Evolutionary conservation across 2,888 invertebrate species (phyloP).

Genomic region (Chamaedrilus cognettii): DNA sequence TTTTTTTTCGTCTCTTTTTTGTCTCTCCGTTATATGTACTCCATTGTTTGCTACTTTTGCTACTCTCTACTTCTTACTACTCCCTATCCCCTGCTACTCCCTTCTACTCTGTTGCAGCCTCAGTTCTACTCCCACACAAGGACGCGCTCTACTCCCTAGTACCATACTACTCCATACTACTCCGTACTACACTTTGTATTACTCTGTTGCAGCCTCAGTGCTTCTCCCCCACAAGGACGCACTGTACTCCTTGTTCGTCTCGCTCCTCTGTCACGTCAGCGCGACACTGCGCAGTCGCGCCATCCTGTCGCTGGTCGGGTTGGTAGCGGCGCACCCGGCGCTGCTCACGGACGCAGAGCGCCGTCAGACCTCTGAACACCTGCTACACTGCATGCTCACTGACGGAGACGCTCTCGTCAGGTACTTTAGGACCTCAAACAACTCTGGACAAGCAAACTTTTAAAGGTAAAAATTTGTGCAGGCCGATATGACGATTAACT

Average conservation of each 20-base stretch:
- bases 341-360: constrained; percentile 23
- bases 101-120: no score
- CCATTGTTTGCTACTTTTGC: no score
- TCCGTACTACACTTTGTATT: no score
- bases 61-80: no score
- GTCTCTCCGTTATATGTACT: no score
- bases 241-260: constrained; percentile 24
- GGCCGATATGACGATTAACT: no score
- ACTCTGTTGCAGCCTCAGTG: background rate
- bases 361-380: constrained; percentile 24
- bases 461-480: background rate
- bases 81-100: no score
- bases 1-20: no score
- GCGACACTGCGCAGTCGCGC: constrained; percentile 21
- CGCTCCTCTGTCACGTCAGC: constrained; percentile 26
- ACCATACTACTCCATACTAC: no score
- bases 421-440: constrained; percentile 11
- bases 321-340: constrained; percentile 17
- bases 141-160: no score
- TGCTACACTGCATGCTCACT: constrained; percentile 15
- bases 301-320: constrained; percentile 18
- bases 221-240: constrained; percentile 25
- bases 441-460: background rate
- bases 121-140: no score
- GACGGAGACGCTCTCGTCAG: constrained; percentile 29